phyloP scores from a whole-genome alignment of 2,113 vertebrate species.

The Equus przewalskii region DNA sequence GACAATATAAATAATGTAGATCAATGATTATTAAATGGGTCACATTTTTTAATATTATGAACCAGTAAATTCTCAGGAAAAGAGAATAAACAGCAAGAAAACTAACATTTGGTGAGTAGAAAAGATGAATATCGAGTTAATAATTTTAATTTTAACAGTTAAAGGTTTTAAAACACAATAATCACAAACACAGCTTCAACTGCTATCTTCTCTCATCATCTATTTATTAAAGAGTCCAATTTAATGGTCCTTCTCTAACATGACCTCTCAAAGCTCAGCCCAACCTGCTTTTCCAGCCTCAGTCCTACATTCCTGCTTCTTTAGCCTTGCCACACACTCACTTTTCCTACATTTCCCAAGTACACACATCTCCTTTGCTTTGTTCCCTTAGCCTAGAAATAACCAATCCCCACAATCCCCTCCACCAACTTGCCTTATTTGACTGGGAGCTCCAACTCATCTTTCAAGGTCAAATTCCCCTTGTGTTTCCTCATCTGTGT shows the following conservation, averaged over 20 bases:
- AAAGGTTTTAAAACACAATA: not conserved
- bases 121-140: slow-evolving; percentile 1
- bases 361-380: not conserved
- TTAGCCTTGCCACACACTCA: not conserved
- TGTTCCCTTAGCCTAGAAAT: slow-evolving; percentile 25
- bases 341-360: not conserved
- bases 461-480: not conserved
- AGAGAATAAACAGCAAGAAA: not conserved
- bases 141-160: not conserved
- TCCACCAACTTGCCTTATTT: not conserved
- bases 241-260: not conserved
- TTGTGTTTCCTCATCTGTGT: not conserved
- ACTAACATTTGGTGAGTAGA: not conserved
- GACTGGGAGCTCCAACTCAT: not conserved
- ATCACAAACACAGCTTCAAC: not conserved
- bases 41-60: not conserved
- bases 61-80: slow-evolving; percentile 39
- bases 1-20: not conserved
- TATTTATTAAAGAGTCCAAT: not conserved
- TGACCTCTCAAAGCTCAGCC: not conserved
- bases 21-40: not conserved
- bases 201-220: not conserved
- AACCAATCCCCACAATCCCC: not conserved
- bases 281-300: not conserved
- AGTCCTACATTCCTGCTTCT: not conserved